These are phyloP conservation scores for Argopecten irradians DNA, from an alignment of 1,140 invertebrate genomes.

Conservation along the genomic window DNA sequence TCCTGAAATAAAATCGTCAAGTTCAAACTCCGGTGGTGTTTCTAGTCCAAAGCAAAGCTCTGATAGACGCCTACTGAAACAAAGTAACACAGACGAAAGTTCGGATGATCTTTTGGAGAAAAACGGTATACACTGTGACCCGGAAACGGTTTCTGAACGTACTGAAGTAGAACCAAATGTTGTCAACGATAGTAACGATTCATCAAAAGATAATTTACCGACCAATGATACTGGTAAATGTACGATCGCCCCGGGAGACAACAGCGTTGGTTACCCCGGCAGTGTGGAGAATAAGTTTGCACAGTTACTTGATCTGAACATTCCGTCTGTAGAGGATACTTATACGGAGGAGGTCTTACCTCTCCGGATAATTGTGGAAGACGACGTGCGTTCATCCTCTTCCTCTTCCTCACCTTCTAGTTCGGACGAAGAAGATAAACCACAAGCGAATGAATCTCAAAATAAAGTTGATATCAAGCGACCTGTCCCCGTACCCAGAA, in stretches of 20 bases:
- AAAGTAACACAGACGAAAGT: background rate
- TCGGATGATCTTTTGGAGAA: background rate
- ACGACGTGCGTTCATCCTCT: background rate
- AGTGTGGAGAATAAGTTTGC: background rate
- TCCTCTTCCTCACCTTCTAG: background rate
- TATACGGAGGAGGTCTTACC: background rate
- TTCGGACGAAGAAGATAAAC: background rate
- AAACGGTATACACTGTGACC: background rate
- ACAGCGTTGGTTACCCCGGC: background rate
- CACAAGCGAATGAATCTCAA: background rate
- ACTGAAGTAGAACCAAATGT: background rate
- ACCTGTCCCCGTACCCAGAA: background rate
- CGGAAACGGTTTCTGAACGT: background rate
- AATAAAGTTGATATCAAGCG: background rate
- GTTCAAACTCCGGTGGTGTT: background rate
- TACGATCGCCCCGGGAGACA: background rate
- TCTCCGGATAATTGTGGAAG: background rate
- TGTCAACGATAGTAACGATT: background rate
- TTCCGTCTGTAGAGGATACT: background rate
- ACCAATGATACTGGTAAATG: background rate
- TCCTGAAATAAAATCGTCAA: background rate
- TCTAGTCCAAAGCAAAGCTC: background rate
- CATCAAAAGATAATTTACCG: background rate
- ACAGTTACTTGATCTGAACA: background rate
- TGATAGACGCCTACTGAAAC: background rate